Evolutionary conservation across 2,113 vertebrate genomes (phyloP).

Genomic region (Chaenocephalus aceratus): DNA sequence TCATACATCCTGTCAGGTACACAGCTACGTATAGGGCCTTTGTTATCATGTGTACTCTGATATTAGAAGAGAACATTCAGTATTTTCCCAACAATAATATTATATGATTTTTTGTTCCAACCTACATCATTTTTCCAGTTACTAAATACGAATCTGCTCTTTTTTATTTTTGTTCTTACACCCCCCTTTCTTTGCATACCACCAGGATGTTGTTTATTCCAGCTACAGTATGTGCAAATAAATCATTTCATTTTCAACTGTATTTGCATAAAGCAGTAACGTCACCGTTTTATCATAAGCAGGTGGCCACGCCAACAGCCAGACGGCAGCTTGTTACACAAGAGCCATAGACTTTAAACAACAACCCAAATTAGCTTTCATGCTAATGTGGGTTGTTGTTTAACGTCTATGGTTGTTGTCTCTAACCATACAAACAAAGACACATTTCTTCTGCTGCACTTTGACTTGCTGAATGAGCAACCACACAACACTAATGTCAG

Average conservation of each 20-base stretch:
- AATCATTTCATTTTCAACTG: neutral
- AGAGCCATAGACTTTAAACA: neutral
- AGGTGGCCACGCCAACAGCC: neutral
- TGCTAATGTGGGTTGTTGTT: neutral
- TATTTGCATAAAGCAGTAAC: neutral
- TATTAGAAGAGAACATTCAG: no score
- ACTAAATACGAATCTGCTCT: neutral
- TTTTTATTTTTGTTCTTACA: neutral
- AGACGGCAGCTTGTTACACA: neutral
- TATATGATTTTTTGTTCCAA: neutral
- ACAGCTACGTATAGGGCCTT: no score
- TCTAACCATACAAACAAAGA: neutral
- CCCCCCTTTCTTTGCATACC: neutral
- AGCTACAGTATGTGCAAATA: neutral
- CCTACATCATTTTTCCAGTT: neutral
- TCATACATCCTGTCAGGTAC: no score
- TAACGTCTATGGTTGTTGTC: no score
- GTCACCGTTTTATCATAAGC: neutral
- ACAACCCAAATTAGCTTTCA: neutral
- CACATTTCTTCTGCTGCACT: neutral
- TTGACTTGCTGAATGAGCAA: constrained; percentile 6
- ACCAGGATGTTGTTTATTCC: neutral
- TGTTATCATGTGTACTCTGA: no score
- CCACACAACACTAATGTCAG: neutral
- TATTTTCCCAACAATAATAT: neutral